Base-by-base conservation (phyloP, 2,797 vertebrate genomes). In the Galago senegalensis region DNA sequence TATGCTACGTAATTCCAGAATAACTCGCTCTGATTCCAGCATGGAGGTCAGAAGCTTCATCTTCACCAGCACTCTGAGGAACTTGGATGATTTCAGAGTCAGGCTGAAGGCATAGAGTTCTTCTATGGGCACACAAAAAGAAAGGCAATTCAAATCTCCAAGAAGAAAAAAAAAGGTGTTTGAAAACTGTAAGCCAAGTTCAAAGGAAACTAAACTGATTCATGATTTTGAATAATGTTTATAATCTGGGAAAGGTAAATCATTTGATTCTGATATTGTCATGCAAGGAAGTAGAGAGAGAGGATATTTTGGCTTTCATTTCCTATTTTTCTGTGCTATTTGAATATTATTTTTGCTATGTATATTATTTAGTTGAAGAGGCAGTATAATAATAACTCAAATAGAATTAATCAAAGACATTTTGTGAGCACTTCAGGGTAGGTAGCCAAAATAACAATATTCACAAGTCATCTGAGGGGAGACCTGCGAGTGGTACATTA, bases 101-200 rank as follows among this genome's bases (percentile, higher is more conserved):
- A 89, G 11, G 31, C 4, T 58, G 14, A 63, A 93, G 8, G 3
- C 3, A 73, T 77, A 27, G 31, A 4, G 3, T 86, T 86, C 9
- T 81, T 89, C 13, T 60, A 27, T 40, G 82, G 10, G 9, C 8
- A 49, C 90, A 2, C 16, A 93, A 40, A 87, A 85, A 70, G 9
- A 69, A 81, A 73, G 27, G 7, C 8, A 43, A 60, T 17, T 90
- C 6, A 77, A 95, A 84, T 88, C 1, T 88, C 11, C 21, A 88
- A 43, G 13, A 85, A 90, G 8, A 53, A 49, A 70, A 96, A 43
- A 67, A 49, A 56, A n/a, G 29, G 1, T 84, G 91, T 6, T 43
- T 92, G n/a, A 93, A 90, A 89, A 72, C 72, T n/a, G 67, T 58
- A 49, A 86, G 34, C 4, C 18, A 85, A 72, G 43, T 76, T 87